Conservation (phyloP, 2,888 invertebrate genomes). For the Cephalotes varians region DNA sequence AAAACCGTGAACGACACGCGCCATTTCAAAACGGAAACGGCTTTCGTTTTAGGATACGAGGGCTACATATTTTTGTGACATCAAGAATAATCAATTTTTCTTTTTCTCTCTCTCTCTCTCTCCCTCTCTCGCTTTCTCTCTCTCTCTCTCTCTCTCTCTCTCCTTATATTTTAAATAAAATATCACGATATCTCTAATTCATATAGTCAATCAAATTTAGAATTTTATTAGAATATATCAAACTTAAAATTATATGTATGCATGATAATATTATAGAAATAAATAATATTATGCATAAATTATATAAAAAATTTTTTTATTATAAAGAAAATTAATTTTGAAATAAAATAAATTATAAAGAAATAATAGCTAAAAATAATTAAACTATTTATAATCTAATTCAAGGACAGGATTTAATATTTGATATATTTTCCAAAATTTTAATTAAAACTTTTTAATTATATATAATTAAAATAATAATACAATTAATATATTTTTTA, state of each 20-base stretch:
- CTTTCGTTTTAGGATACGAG: slow-evolving; percentile 47
- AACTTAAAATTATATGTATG: too few relatives aligned
- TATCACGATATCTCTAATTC: neutral
- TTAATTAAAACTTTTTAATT: neutral
- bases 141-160: neutral
- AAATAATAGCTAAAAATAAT: neutral
- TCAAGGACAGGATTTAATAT: neutral
- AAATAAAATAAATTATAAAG: too few relatives aligned
- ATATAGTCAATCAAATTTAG: neutral
- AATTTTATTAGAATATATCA: neutral
- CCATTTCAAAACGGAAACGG: slow-evolving; percentile 51
- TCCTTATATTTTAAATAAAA: neutral
- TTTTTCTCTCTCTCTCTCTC: neutral
- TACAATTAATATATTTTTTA: neutral
- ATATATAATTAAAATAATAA: neutral
- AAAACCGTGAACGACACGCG: slow-evolving; percentile 55
- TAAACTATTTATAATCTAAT: neutral
- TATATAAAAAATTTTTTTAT: too few relatives aligned
- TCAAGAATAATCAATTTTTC: slow-evolving; percentile 14
- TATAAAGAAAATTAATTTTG: too few relatives aligned
- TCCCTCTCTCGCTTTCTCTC: too few relatives aligned
- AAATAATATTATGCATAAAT: neutral
- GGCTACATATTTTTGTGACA: slow-evolving; percentile 46
- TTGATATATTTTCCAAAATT: neutral
- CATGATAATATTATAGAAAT: too few relatives aligned